These are phyloP conservation scores for Morone chrysops DNA, from an alignment of 2,113 vertebrate genomes.

Conservation along the genomic window DNA sequence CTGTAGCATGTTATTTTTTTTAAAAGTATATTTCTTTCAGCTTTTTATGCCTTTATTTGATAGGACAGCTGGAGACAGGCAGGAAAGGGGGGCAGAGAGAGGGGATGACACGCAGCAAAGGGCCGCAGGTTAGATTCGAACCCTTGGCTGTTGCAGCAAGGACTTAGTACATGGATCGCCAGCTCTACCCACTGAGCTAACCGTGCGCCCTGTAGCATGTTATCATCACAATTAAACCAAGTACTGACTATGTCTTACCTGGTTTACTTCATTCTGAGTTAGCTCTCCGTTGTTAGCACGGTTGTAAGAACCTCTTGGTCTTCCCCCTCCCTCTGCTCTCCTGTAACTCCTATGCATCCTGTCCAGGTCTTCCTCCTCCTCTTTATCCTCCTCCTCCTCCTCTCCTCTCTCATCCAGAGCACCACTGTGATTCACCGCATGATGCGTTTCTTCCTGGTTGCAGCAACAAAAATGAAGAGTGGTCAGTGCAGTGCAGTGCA, in stretches of 20 bases:
- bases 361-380: constrained; percentile 42
- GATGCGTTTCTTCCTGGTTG: constrained; percentile 35
- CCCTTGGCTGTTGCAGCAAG: too few species aligned
- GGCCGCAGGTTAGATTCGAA: too few species aligned
- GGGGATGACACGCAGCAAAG: too few species aligned
- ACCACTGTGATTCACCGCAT: not conserved
- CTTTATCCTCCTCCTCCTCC: constrained; percentile 26
- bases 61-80: too few species aligned
- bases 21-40: too few species aligned
- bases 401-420: constrained; percentile 20
- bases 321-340: not conserved
- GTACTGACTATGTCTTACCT: constrained; percentile 30
- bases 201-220: too few species aligned
- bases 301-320: not conserved
- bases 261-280: constrained; percentile 39
- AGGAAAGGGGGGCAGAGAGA: too few species aligned
- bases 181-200: too few species aligned
- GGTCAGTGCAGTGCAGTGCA: not conserved
- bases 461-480: constrained; percentile 7
- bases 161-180: too few species aligned
- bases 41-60: too few species aligned
- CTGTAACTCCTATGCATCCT: constrained; percentile 16
- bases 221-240: too few species aligned
- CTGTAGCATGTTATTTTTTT: too few species aligned
- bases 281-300: not conserved